Base-by-base conservation (phyloP, 2,888 invertebrate species). In the Branchipolynoe longqiensis region DNA sequence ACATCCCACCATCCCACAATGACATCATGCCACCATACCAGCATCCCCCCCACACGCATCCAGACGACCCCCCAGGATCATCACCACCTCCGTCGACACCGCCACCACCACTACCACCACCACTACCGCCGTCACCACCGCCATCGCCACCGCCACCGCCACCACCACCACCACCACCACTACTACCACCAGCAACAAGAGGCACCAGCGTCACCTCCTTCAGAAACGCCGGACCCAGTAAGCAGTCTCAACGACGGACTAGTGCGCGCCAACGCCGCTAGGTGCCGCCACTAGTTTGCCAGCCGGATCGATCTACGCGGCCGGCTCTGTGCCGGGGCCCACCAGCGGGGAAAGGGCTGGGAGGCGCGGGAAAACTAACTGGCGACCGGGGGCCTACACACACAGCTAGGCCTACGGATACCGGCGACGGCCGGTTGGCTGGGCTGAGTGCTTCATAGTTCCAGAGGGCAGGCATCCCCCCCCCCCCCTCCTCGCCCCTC, bases 211-310 rank as follows among this genome's bases (percentile, higher is more conserved):
- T n/a, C n/a, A n/a, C n/a, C n/a, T n/a, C n/a, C n/a, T n/a, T n/a
- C n/a, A n/a, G n/a, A n/a, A n/a, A n/a, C n/a, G n/a, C n/a, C n/a
- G n/a, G n/a, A n/a, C n/a, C n/a, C n/a, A n/a, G n/a, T n/a, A n/a
- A n/a, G 48, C 48, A 18, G 8, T 48, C 48, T 18, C 48, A 48
- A 8, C 48, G 18, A 18, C 48, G 48, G 48, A 31, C 69, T 78
- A 41, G 78, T 78, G 8, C 78, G 41, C 48, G 0, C 28, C 0
- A 28, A 25, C 22, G 48, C 28, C 41, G 25, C 78, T 41, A 78
- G 78, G 78, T 41, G 78, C 18, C 78, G 22, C 78, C 78, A 78
- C 78, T 48, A 48, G 78, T 78, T n/a, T n/a, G n/a, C n/a, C n/a
- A n/a, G n/a, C 41, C n/a, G 48, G 18, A 78, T 78, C 48, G 48